A percentile compares a stretch with the other conserved stretches of the same genome.
phyloP scores from a whole-genome alignment of 1,140 invertebrate genomes.

The Drosophila santomea region DNA sequence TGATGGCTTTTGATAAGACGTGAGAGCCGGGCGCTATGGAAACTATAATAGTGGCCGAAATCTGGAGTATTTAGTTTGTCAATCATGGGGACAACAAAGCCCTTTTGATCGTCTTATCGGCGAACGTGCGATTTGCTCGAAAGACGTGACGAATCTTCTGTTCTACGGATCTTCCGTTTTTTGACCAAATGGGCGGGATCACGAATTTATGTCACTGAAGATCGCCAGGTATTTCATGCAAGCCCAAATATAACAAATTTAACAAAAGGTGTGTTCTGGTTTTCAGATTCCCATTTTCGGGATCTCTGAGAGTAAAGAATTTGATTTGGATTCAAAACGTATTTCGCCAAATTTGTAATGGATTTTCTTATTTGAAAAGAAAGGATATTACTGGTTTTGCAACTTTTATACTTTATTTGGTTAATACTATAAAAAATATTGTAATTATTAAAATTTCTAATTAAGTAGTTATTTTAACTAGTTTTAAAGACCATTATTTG shows the following conservation, averaged over 20 bases:
- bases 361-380: no score
- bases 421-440: not conserved
- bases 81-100: constrained; percentile 44
- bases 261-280: not conserved
- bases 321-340: no score
- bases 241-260: not conserved
- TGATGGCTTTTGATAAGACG: constrained; percentile 36
- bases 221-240: not conserved
- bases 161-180: constrained; percentile 6
- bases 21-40: not conserved
- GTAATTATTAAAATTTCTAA: not conserved
- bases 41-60: constrained; percentile 7
- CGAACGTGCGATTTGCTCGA: constrained; percentile 32
- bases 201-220: constrained; percentile 16
- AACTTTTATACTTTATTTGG: not conserved
- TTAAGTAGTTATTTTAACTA: no score
- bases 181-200: constrained; percentile 4
- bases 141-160: constrained; percentile 20
- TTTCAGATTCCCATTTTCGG: not conserved
- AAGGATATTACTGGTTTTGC: no score
- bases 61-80: constrained; percentile 33
- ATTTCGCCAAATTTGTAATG: no score
- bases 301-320: not conserved
- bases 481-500: no score
- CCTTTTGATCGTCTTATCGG: constrained; percentile 43